Evolutionary conservation across 2,888 invertebrate species (phyloP), one percentile per base, ranked within the genome.

Genomic region (Eilema sororculum): DNA sequence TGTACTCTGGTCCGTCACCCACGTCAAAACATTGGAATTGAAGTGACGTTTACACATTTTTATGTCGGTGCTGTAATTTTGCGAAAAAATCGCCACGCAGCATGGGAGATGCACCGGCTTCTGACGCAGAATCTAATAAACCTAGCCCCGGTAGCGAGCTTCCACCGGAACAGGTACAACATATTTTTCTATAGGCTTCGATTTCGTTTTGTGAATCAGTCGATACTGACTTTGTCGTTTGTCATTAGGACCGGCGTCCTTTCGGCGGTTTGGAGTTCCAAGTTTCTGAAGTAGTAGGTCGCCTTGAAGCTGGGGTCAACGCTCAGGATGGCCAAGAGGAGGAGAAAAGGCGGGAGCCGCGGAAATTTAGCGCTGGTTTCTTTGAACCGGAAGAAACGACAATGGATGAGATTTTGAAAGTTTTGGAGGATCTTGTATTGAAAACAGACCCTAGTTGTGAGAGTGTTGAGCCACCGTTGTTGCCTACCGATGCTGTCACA

Each of bases 211-310:
- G 71, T 67, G 72, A 69, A 67, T 78, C 71, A 67, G 64, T 73
- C 67, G 62, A 75, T 80, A 68, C 78, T 86, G 73, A 84, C 78
- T 78, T 78, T 82, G 79, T 72, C 75, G 69, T 77, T 85, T 89
- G 78, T 89, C 81, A 75, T 71, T 86, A 96, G 96, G 95, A 96
- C 93, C 96, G 96, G 89, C 96, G 96, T 81, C 96, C 96, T 59
- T 93, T 96, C 83, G 96, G 96, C 65, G 96, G 96, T 75, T 86
- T 97, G 81, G 97, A 97, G 89, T 96, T 97, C 90, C 97, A 97
- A 90, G 97, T 97, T 66, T 97, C 97, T 5, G 97, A 97, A 88
- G 97, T 97, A 79, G 96, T 97, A 68, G 97, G 96, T 72, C 95
- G 97, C 58, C 89, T 97, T 74, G 97, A 97, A 88, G 97, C 97